A percentile compares a stretch with the other conserved stretches of the same genome.
Evolutionary conservation across 2,888 invertebrate species (phyloP).

Genomic region (Drosophila testacea): DNA sequence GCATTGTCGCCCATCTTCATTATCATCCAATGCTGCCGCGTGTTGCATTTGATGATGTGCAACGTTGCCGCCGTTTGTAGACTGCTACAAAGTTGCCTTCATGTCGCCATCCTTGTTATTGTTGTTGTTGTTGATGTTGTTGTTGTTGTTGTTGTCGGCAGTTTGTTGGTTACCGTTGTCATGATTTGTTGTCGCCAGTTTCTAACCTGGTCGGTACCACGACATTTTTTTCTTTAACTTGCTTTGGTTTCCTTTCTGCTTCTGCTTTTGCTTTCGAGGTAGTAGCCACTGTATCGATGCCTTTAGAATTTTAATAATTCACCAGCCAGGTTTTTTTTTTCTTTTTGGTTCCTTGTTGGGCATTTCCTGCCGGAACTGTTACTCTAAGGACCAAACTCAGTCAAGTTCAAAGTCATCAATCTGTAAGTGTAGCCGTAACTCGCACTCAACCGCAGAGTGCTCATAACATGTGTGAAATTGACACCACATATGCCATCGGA

Average conservation of each 20-base stretch:
- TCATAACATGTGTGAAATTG: slow-evolving; percentile 82
- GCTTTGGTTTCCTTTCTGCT: slow-evolving; percentile 24
- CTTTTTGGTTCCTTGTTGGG: slow-evolving; percentile 15
- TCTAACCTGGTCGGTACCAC: slow-evolving; percentile 53
- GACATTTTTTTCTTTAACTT: slow-evolving; percentile 49
- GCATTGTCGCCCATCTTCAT: slow-evolving; percentile 79
- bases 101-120: slow-evolving; percentile 36
- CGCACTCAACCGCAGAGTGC: slow-evolving; percentile 59
- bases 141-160: slow-evolving; percentile 48
- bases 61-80: slow-evolving; percentile 43
- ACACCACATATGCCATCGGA: slow-evolving; percentile 69
- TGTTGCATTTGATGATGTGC: slow-evolving; percentile 71
- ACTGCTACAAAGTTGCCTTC: slow-evolving; percentile 42
- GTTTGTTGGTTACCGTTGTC: slow-evolving; percentile 70
- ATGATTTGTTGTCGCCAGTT: slow-evolving; percentile 75
- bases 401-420: slow-evolving; percentile 63
- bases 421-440: slow-evolving; percentile 47
- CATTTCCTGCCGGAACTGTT: slow-evolving; percentile 67
- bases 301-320: slow-evolving; percentile 69
- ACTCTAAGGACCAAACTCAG: slow-evolving; percentile 44
- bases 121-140: slow-evolving; percentile 22
- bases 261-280: slow-evolving; percentile 57
- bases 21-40: slow-evolving; percentile 63
- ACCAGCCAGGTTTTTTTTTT: slow-evolving; percentile 22
- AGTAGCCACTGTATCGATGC: slow-evolving; percentile 37